phyloP scores from a whole-genome alignment of 2,113 vertebrate genomes.

The Cynoglossus semilaevis region DNA sequence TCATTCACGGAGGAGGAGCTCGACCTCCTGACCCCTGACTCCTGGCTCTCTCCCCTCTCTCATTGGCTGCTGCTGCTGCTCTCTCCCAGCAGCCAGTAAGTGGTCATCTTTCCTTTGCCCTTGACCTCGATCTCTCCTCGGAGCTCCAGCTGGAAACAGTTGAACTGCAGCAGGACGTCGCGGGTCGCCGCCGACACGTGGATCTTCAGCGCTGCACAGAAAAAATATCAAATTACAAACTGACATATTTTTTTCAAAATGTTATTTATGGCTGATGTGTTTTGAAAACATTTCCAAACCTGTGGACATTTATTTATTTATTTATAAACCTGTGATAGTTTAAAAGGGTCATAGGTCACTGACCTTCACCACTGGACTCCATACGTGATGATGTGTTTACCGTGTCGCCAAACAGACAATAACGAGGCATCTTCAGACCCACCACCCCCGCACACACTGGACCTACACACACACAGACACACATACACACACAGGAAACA shows the following conservation, averaged over 20 bases:
- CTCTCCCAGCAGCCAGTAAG: constrained; percentile 89
- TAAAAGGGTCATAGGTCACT: not conserved
- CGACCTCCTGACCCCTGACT: not conserved
- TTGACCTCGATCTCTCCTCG: constrained; percentile 89
- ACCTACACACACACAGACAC: constrained; percentile 67
- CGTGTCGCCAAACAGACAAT: constrained; percentile 91
- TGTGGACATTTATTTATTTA: no score
- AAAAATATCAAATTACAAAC: constrained; percentile 8
- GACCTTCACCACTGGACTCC: constrained; percentile 91
- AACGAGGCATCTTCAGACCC: constrained; percentile 92
- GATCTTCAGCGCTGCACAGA: constrained; percentile 84
- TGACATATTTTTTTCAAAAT: no score
- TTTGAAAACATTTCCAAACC: no score
- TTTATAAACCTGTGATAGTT: no score
- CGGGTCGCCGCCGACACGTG: constrained; percentile 85
- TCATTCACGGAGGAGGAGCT: not conserved
- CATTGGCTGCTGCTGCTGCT: constrained; percentile 45
- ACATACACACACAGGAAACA: constrained; percentile 9
- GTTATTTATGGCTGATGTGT: no score
- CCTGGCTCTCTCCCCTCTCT: not conserved
- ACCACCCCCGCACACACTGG: constrained; percentile 90
- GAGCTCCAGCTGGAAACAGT: constrained; percentile 86
- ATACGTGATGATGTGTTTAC: constrained; percentile 93
- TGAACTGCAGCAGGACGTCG: constrained; percentile 83
- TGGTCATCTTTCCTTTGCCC: constrained; percentile 89